A percentile compares a stretch with the other conserved stretches of the same genome.
Conservation (phyloP, 2,888 invertebrate genomes). For the Pyralis farinalis region DNA sequence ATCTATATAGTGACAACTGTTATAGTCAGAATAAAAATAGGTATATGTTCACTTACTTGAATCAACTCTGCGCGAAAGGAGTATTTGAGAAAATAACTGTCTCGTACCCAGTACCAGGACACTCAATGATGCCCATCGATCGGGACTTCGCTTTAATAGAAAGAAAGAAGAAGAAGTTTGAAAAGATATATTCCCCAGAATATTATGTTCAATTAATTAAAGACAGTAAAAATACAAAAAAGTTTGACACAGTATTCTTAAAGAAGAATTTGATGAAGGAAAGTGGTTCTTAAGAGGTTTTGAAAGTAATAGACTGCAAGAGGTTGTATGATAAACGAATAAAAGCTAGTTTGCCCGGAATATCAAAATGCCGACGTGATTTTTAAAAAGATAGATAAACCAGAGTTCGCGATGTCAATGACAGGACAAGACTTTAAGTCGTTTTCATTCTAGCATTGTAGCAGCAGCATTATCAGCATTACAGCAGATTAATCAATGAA, state of each 20-base stretch:
- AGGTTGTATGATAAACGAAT: background rate
- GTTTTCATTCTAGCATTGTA: background rate
- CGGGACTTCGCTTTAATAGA: constrained; percentile 24
- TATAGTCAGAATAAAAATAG: constrained; percentile 17
- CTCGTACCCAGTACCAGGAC: constrained; percentile 23
- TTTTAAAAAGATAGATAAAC: background rate
- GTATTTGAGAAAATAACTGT: constrained; percentile 18
- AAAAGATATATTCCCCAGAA: constrained; percentile 7
- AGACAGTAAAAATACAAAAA: background rate
- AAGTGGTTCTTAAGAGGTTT: background rate
- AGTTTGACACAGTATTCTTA: constrained; percentile 1
- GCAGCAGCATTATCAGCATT: background rate
- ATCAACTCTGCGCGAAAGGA: constrained; percentile 16
- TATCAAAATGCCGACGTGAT: background rate
- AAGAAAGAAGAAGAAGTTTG: constrained; percentile 11
- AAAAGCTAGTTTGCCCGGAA: background rate
- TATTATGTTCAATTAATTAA: constrained; percentile 5
- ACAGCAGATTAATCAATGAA: no score
- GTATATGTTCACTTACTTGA: constrained; percentile 17
- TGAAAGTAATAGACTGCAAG: constrained; percentile 2
- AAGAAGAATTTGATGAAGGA: background rate
- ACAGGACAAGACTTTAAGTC: background rate
- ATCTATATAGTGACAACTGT: constrained; percentile 7
- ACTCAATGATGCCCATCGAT: constrained; percentile 27
- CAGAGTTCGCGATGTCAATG: background rate